These are phyloP conservation scores for Tachypleus tridentatus DNA, from an alignment of 1,140 invertebrate species.

Conservation along the genomic window DNA sequence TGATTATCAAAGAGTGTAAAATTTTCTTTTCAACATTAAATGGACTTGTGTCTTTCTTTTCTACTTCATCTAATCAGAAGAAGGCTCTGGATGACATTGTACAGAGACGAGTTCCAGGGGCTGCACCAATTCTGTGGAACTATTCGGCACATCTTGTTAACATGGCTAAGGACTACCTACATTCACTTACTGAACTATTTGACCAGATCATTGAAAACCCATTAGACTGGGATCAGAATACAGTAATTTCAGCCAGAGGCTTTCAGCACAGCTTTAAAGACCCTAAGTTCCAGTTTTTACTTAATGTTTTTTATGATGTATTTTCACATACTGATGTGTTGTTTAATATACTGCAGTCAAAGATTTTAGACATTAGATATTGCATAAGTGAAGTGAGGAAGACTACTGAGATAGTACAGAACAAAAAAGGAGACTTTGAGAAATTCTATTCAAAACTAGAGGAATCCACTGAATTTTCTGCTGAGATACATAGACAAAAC, in stretches of 20 bases:
- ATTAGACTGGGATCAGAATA: neutral
- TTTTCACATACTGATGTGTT: conserved; percentile 12
- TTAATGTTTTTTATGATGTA: conserved; percentile 8
- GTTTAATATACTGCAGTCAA: conserved; percentile 11
- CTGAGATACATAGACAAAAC: neutral
- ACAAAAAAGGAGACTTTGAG: neutral
- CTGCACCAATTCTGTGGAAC: neutral
- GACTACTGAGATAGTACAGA: neutral
- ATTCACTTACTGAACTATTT: conserved; percentile 1
- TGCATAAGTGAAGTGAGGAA: conserved; percentile 4
- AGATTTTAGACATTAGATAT: neutral
- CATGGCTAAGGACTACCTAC: neutral
- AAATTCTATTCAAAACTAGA: neutral
- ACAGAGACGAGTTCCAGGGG: neutral
- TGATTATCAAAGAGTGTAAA: conserved; percentile 4
- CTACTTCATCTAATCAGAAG: conserved; percentile 10
- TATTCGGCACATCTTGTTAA: conserved; percentile 1
- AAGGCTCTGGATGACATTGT: conserved; percentile 9
- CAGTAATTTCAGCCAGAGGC: neutral
- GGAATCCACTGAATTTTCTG: neutral
- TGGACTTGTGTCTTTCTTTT: conserved; percentile 15
- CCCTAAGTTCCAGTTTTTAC: conserved; percentile 8
- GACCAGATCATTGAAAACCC: neutral
- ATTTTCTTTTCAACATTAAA: conserved; percentile 14
- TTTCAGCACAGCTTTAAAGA: neutral